phyloP scores from a whole-genome alignment of 2,113 vertebrate species.

The Cisticola juncidis region DNA sequence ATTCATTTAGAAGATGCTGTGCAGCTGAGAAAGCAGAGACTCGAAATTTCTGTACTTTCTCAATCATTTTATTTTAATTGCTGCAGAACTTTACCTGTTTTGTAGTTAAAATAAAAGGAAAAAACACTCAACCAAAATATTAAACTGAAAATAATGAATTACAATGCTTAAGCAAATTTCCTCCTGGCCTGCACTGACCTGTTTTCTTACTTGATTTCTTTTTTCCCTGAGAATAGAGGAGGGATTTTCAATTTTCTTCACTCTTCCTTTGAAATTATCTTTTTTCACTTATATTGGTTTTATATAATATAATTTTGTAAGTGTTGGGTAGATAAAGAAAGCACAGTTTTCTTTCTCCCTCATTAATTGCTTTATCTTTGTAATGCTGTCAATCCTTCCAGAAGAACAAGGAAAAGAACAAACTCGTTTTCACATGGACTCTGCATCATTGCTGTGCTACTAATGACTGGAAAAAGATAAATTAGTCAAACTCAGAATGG shows the following conservation, averaged over 20 bases:
- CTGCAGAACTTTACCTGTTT: background rate
- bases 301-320: background rate
- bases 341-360: background rate
- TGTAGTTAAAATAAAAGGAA: background rate
- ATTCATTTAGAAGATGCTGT: background rate
- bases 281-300: background rate
- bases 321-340: background rate
- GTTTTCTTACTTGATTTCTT: background rate
- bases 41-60: background rate
- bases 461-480: background rate
- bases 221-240: background rate
- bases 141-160: background rate
- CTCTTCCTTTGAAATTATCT: background rate
- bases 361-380: background rate
- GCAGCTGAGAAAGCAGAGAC: background rate
- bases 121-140: background rate
- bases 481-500: background rate
- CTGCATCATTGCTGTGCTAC: background rate
- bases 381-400: background rate
- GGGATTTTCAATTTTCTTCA: background rate
- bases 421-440: background rate
- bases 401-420: background rate
- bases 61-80: background rate
- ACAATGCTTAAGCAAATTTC: background rate
- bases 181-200: background rate